Evolutionary conservation across 2,113 vertebrate species (phyloP), one percentile per base, ranked within the genome.

Genomic region (Esox niger): DNA sequence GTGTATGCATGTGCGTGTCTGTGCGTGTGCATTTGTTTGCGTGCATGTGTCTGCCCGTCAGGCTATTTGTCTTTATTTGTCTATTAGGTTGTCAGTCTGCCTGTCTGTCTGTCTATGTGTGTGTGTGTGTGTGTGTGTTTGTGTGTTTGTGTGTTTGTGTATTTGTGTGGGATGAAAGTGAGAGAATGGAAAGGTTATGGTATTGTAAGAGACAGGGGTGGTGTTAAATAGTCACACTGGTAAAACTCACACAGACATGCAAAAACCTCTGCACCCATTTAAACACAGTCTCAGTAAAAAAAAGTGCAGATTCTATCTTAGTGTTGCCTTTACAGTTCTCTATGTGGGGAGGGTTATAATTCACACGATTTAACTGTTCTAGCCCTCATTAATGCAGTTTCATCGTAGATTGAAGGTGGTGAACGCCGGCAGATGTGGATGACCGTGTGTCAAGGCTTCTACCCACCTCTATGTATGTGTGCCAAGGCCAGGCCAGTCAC

Each of bases 101-200:
- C 63, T 76, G 58, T 65, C 56, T 58, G 23, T 69, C 66, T 27
- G 74, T 46, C 69, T 68, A 20, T 61, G 55, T 59, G 60, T 69
- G 27, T 59, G 66, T 73, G 38, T 61, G 69, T 69, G 57, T 71
- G 26, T 68, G 32, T 33, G 21, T 54, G 23, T 52, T 11, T 43
- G 30, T 29, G 15, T 68, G 69, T 73, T 8, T 57, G 54, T 26
- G 29, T 58, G 52, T 32, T 65, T 38, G 23, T 66, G 63, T 33
- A 71, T 32, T 69, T 69, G 66, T 80, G 73, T 78, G 78, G 87
- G 91, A 77, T 84, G 89, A 79, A 90, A 85, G 85, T 79, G 77
- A 73, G 79, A 68, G 84, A 89, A 73, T 88, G 84, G 85, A 90
- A 90, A 92, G 88, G 90, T 89, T 91, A 86, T 81, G 87, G 87